Conservation (phyloP, 1,140 invertebrate genomes). For the Aphelenchoides besseyi region DNA sequence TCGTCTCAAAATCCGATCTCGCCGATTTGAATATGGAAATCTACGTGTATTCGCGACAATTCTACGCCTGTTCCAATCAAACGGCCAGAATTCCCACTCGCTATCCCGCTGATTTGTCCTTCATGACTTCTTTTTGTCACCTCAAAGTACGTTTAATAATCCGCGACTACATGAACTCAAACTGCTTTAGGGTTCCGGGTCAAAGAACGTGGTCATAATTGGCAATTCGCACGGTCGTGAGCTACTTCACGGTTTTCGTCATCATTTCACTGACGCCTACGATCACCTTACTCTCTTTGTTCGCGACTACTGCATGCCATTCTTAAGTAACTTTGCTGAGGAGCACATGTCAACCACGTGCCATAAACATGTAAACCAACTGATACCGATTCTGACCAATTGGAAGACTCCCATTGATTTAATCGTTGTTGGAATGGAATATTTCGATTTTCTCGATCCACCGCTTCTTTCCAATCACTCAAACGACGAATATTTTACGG, state of each 20-base stretch:
- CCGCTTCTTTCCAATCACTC: background rate
- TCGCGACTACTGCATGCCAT: constrained; percentile 3
- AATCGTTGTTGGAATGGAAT: constrained; percentile 2
- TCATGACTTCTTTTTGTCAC: constrained; percentile 1
- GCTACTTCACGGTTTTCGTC: background rate
- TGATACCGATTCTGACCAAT: background rate
- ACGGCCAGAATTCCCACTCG: background rate
- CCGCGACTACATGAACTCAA: too few species aligned
- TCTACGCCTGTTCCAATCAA: background rate
- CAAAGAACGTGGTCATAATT: background rate
- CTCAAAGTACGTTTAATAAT: too few species aligned
- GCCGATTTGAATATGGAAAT: constrained; percentile 2
- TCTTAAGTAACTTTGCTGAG: background rate
- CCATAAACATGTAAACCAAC: background rate
- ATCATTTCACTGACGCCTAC: background rate
- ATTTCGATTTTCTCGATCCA: background rate
- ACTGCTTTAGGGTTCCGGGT: background rate
- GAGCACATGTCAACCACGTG: background rate
- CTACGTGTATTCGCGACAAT: background rate
- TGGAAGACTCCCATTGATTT: constrained; percentile 1
- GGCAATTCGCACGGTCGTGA: background rate
- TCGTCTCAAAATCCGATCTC: background rate
- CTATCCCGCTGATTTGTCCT: background rate
- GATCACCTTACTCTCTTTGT: background rate
- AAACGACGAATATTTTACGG: constrained; percentile 10